Evolutionary conservation across 2,797 vertebrate species (phyloP), one percentile per base, ranked within the genome.

Genomic region (Pelochelys cantorii): DNA sequence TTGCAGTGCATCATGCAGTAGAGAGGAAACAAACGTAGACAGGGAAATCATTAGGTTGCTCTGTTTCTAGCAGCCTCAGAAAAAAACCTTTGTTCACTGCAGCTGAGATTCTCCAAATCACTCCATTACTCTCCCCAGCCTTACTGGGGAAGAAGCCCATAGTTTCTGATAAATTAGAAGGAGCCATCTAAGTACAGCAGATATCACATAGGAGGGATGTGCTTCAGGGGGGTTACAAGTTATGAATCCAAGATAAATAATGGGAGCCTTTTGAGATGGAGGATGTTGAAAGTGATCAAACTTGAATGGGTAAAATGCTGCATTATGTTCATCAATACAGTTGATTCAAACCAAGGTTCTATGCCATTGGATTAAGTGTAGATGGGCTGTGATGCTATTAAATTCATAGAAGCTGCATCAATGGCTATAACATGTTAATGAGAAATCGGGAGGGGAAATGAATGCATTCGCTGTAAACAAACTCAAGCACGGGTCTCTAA

Each of bases 391-490:
- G 90, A 11, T 68, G 79, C 65, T 62, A 68, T 85, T 90, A 86
- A 54, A 62, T 54, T 54, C 3, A 54, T 17, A 84, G 77, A 55
- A 86, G 48, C 56, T 60, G 74, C 31, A n/a, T 85, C 84, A 71
- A 17, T 77, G 83, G 68, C 82, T 81, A 1, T 83, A 91, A 77
- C 14, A 15, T 34, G 75, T 9, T 29, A 85, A 88, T 87, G 86
- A 81, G 87, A 83, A 86, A 92, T 62, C 3, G 3, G 27, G 7
- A 78, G 77, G 52, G 1, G 10, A 79, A 82, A 90, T 5, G 53
- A 94, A 81, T 29, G 37, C 60, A 13, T 93, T 15, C 79, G 68
- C 84, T 48, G 79, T 87, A 93, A 93, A 94, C 37, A n/a, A 83
- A 88, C 1, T 22, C 53, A 84, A 59, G 79, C 3, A 5, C 68